Evolutionary conservation across 1,140 invertebrate species (phyloP), one percentile per base, ranked within the genome.

Genomic region (Luehdorfia chinensis): DNA sequence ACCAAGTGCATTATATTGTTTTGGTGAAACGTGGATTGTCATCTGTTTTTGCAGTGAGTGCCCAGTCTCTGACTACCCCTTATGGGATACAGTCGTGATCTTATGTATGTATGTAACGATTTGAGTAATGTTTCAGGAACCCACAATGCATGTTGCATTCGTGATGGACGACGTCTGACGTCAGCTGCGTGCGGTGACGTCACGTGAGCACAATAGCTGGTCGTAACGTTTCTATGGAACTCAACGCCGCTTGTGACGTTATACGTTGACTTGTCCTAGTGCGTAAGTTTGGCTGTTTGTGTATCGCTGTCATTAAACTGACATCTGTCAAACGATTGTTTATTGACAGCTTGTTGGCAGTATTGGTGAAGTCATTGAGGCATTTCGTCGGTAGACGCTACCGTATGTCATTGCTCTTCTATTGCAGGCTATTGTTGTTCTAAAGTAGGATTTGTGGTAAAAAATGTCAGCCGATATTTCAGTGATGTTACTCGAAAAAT

Each of bases 81-180:
- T n/a, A n/a, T n/a, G n/a, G n/a, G n/a, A n/a, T n/a, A n/a, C n/a
- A n/a, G n/a, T n/a, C n/a, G n/a, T n/a, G n/a, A n/a, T n/a, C n/a
- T n/a, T n/a, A n/a, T n/a, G n/a, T n/a, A n/a, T n/a, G n/a, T n/a
- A n/a, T n/a, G n/a, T n/a, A n/a, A n/a, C n/a, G n/a, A n/a, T n/a
- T n/a, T n/a, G n/a, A n/a, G n/a, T n/a, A n/a, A n/a, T n/a, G n/a
- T 72, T 65, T 7, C 55, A 85, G 78, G 75, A 83, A 69, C 74
- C 78, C 81, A 85, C 81, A 79, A 85, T 85, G 81, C 79, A 71
- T 21, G 72, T 84, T 59, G 81, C 81, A 84, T 84, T 85, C 51
- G 81, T 85, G 81, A 75, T 85, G 79, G 68, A 85, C 66, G 77
- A 75, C 75, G 81, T 85, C 39, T 85, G 75, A 85, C 68, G 69